phyloP scores from a whole-genome alignment of 64 coral and sea anemone genomes.

The Cladopsammia gracilis region DNA sequence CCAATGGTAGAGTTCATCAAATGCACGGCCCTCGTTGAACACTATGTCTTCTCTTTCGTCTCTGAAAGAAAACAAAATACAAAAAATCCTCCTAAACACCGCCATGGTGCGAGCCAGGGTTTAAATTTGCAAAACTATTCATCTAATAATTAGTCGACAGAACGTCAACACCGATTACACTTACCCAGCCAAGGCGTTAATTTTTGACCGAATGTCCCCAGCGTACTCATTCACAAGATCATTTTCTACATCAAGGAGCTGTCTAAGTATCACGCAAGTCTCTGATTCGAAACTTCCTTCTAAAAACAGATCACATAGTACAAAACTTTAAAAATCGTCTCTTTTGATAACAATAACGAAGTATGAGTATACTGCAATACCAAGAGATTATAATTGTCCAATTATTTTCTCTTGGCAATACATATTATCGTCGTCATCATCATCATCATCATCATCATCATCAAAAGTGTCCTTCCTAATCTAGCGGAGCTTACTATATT shows the following conservation, averaged over 20 bases:
- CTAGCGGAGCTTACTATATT: too few relatives aligned
- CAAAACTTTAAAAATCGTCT: background rate
- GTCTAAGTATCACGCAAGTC: background rate
- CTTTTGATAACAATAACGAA: too few relatives aligned
- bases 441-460: background rate
- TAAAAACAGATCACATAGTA: background rate
- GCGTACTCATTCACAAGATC: slow-evolving; percentile 31
- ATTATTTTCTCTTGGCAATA: too few relatives aligned
- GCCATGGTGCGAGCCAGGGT: background rate
- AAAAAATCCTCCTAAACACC: background rate
- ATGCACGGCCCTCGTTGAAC: slow-evolving; percentile 63
- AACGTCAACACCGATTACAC: background rate
- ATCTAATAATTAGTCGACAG: background rate
- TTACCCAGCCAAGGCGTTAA: slow-evolving; percentile 17
- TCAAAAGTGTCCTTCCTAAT: background rate
- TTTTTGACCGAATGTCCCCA: slow-evolving; percentile 7
- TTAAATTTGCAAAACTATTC: too few relatives aligned
- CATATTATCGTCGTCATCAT: background rate
- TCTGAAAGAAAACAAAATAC: slow-evolving; percentile 18
- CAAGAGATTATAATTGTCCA: too few relatives aligned
- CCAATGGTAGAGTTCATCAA: slow-evolving; percentile 90
- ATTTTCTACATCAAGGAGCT: slow-evolving; percentile 11
- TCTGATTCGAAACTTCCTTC: background rate
- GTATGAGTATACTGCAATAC: too few relatives aligned
- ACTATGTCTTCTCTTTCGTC: slow-evolving; percentile 3